Evolutionary conservation across 2,888 invertebrate genomes (phyloP).

Genomic region (Oasisia sp.): DNA sequence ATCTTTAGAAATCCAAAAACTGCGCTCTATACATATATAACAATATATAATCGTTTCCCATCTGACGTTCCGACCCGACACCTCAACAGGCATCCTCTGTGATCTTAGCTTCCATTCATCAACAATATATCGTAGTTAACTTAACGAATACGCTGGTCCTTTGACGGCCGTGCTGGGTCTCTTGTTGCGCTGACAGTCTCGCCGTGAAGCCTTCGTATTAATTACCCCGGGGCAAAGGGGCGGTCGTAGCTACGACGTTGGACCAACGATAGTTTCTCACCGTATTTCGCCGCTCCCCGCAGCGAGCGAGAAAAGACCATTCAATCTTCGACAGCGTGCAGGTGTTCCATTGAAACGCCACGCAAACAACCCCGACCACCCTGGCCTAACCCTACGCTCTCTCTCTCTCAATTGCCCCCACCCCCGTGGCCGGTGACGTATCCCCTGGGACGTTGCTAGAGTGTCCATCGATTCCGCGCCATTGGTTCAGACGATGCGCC

Average conservation of each 20-base stretch:
- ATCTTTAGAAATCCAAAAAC: background rate
- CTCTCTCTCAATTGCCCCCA: background rate
- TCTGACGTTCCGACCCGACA: background rate
- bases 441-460: background rate
- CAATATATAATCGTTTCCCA: background rate
- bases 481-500: background rate
- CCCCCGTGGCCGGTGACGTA: background rate
- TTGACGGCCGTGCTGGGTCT: background rate
- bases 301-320: background rate
- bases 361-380: constrained; percentile 1
- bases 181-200: background rate
- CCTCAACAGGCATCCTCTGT: background rate
- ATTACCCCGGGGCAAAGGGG: background rate
- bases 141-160: background rate
- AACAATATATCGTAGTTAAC: constrained; percentile 5
- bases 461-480: background rate
- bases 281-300: background rate
- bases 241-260: background rate
- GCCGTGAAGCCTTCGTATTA: background rate
- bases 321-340: background rate
- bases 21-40: too few relatives aligned
- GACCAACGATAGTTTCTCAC: background rate
- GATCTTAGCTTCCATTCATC: background rate
- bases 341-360: background rate
- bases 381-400: background rate